Base-by-base conservation (phyloP, 2,113 vertebrate species). In the Piaya cayana region DNA sequence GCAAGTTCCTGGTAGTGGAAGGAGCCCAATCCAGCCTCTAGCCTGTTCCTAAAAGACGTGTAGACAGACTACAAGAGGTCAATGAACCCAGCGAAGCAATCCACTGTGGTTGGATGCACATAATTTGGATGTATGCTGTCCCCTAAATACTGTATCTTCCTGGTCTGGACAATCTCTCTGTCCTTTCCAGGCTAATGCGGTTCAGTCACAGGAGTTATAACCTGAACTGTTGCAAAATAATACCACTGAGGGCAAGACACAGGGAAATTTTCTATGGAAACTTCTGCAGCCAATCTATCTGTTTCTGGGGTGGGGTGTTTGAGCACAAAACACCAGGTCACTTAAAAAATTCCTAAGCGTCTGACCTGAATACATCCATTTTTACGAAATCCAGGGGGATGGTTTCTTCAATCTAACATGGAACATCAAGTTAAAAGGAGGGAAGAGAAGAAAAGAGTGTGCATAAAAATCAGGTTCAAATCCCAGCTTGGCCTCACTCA, bases 211-310 rank as follows among this genome's bases (percentile, higher is more conserved):
- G 45, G 36, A 52, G 37, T 50, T 70, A 5, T 27, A 60, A 74
- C 36, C 62, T 43, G 20, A 65, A 29, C 12, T 47, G 12, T 15
- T 89, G 49, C 15, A 52, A 91, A 94, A 68, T 37, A 76, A 67
- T 27, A 30, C 29, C 17, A 79, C 37, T 63, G 56, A 32, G 43
- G 34, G 71, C 59, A 59, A 53, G 39, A 59, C n/a, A 34, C 8
- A 20, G 39, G 69, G 71, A 93, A 39, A 59, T 8, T 22, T 65
- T 55, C 17, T 56, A 42, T 13, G 86, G 84, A 94, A 93, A 75
- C 72, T 93, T 94, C 92, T 88, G 47, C 30, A 52, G 63, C 32
- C 29, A 82, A 89, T 19, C 39, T 83, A 39, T 85, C 85, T 93
- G 26, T 79, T 68, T 78, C 78, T 30, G 52, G 12, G 52, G 18